Conservation (phyloP, 2,888 invertebrate genomes). For the Rhaphigaster nebulosa region DNA sequence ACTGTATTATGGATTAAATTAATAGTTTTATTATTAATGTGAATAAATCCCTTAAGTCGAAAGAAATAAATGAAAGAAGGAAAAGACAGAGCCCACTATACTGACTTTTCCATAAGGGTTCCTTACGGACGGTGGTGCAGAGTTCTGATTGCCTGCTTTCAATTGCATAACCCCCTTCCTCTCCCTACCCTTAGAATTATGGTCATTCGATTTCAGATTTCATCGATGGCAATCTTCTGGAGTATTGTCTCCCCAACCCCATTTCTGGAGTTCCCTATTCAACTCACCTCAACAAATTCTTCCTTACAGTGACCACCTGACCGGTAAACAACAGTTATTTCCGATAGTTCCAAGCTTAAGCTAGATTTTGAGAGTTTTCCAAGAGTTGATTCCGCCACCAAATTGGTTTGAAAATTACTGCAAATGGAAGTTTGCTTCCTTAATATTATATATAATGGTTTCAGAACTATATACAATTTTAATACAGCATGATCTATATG, state of each 20-base stretch:
- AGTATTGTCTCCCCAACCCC: conserved; percentile 32
- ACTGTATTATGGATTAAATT: too few relatives aligned
- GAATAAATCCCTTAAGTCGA: not conserved
- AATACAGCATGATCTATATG: too few relatives aligned
- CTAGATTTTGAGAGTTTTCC: not conserved
- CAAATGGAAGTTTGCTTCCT: not conserved
- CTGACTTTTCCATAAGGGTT: not conserved
- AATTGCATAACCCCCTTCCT: conserved; percentile 24
- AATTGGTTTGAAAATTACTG: not conserved
- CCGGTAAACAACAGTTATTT: not conserved
- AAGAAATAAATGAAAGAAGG: not conserved
- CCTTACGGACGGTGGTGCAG: not conserved
- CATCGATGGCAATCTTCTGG: conserved; percentile 36
- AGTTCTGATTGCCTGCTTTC: conserved; percentile 42
- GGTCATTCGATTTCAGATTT: conserved; percentile 47
- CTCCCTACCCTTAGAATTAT: not conserved
- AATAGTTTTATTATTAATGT: too few relatives aligned
- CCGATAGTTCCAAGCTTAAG: not conserved
- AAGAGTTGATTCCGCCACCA: too few relatives aligned
- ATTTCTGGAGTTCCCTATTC: conserved; percentile 21
- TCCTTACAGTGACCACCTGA: not conserved
- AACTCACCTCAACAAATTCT: conserved; percentile 32
- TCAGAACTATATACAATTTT: too few relatives aligned
- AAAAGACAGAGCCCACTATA: not conserved
- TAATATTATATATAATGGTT: too few relatives aligned